phyloP scores from a whole-genome alignment of 2,888 invertebrate genomes.

The Fragum fragum region DNA sequence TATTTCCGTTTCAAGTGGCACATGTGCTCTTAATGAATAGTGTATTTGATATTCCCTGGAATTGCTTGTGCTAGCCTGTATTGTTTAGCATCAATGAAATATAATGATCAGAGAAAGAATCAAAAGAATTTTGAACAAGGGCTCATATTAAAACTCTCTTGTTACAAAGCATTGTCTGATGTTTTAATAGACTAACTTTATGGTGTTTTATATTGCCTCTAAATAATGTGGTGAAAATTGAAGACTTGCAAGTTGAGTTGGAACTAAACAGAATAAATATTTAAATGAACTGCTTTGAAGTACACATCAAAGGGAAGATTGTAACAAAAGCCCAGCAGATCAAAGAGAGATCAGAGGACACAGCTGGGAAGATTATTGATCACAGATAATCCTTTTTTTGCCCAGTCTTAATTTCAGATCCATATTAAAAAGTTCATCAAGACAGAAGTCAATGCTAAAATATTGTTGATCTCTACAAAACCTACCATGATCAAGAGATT shows the following conservation, averaged over 20 bases:
- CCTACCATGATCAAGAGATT: background rate
- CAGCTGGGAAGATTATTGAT: slow-evolving; percentile 56
- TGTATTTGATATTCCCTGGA: slow-evolving; percentile 15
- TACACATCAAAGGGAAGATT: slow-evolving; percentile 65
- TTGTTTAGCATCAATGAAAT: slow-evolving; percentile 21
- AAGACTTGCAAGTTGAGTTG: slow-evolving; percentile 63
- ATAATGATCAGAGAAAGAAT: slow-evolving; percentile 10
- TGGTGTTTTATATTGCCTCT: slow-evolving; percentile 33
- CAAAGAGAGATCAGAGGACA: slow-evolving; percentile 59
- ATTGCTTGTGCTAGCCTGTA: slow-evolving; percentile 1
- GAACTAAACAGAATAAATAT: slow-evolving; percentile 69
- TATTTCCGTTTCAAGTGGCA: background rate
- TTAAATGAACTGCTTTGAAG: slow-evolving; percentile 70
- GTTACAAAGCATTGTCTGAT: slow-evolving; percentile 24
- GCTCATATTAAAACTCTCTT: slow-evolving; percentile 19
- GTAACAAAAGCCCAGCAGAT: slow-evolving; percentile 59
- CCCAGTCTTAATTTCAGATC: background rate
- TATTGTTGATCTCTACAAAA: background rate
- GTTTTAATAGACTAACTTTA: slow-evolving; percentile 27
- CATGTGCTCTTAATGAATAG: slow-evolving; percentile 14
- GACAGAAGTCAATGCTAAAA: background rate
- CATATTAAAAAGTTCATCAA: background rate
- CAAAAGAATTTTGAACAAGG: slow-evolving; percentile 21
- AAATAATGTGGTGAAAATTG: slow-evolving; percentile 65
- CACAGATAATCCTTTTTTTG: slow-evolving; percentile 11